phyloP scores from a whole-genome alignment of 1,140 invertebrate species.

The Atta cephalotes region DNA sequence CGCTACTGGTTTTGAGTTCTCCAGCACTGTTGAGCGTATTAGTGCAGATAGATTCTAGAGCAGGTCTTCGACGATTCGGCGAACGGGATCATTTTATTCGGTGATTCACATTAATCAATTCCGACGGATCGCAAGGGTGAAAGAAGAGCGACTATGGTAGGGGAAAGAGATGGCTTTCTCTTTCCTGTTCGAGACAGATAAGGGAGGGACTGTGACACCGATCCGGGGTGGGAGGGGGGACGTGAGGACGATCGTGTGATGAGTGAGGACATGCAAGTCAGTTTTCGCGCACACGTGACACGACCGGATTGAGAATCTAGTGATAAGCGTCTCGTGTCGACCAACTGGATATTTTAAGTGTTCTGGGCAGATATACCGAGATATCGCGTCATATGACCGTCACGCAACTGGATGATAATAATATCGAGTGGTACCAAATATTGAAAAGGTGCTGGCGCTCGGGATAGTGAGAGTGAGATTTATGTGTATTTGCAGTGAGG shows the following conservation, averaged over 20 bases:
- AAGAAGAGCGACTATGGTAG: slow-evolving; percentile 46
- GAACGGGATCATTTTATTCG: neutral
- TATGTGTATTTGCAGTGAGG: slow-evolving; percentile 43
- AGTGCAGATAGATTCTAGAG: neutral
- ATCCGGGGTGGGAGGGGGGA: slow-evolving; percentile 61
- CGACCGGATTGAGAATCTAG: slow-evolving; percentile 56
- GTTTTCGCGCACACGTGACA: slow-evolving; percentile 76
- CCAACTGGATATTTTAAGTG: slow-evolving; percentile 18
- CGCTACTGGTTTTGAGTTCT: neutral
- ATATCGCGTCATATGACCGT: slow-evolving; percentile 22
- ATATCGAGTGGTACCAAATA: slow-evolving; percentile 26
- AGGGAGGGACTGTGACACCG: slow-evolving; percentile 47
- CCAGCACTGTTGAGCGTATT: neutral
- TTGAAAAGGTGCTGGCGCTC: neutral
- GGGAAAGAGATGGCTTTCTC: slow-evolving; percentile 51
- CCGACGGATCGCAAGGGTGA: slow-evolving; percentile 33
- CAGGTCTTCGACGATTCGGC: neutral
- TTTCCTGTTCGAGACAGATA: slow-evolving; percentile 27
- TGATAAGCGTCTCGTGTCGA: slow-evolving; percentile 16
- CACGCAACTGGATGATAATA: slow-evolving; percentile 42
- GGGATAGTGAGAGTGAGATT: slow-evolving; percentile 42
- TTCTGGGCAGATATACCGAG: slow-evolving; percentile 22
- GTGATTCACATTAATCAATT: slow-evolving; percentile 1
- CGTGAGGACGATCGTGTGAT: slow-evolving; percentile 33
- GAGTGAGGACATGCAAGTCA: slow-evolving; percentile 66